These are phyloP conservation scores for Lithophane ornitopus DNA, from an alignment of 2,888 invertebrate species.

Conservation along the genomic window DNA sequence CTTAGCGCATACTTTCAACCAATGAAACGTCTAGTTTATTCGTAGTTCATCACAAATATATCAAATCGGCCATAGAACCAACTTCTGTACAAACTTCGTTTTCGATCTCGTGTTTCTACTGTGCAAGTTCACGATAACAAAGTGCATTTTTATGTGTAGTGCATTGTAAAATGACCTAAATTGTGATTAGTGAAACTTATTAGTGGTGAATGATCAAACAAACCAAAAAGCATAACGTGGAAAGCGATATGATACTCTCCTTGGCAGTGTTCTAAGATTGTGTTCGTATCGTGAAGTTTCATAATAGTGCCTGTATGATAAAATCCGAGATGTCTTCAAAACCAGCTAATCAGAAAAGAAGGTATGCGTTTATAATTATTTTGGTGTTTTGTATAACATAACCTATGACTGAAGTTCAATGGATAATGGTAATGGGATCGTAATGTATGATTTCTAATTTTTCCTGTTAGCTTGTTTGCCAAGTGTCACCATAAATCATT, in stretches of 20 bases:
- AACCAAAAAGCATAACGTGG: constrained; percentile 77
- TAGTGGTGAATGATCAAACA: constrained; percentile 77
- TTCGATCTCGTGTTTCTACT: constrained; percentile 79
- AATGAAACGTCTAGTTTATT: constrained; percentile 39
- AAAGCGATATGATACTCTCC: constrained; percentile 90
- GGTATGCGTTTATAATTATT: constrained; percentile 86
- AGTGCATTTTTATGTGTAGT: constrained; percentile 86
- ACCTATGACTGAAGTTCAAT: constrained; percentile 37
- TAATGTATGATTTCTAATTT: constrained; percentile 55
- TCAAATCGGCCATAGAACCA: constrained; percentile 49
- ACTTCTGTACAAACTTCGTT: constrained; percentile 67
- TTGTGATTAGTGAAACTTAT: constrained; percentile 83
- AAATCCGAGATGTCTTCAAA: constrained; percentile 87
- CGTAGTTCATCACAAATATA: constrained; percentile 18
- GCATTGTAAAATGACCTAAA: constrained; percentile 88
- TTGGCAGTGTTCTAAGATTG: constrained; percentile 91
- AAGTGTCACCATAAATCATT: constrained; percentile 63
- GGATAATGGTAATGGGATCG: constrained; percentile 15
- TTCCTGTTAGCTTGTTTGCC: constrained; percentile 64
- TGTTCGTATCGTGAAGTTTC: constrained; percentile 88
- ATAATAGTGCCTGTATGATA: constrained; percentile 80
- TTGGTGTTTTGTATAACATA: constrained; percentile 45
- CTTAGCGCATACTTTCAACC: not conserved
- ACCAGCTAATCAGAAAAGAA: constrained; percentile 93
- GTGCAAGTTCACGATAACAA: constrained; percentile 87